Evolutionary conservation across 35 echinoderm and acorn worm species (phyloP).

Genomic region (Diadema setosum): DNA sequence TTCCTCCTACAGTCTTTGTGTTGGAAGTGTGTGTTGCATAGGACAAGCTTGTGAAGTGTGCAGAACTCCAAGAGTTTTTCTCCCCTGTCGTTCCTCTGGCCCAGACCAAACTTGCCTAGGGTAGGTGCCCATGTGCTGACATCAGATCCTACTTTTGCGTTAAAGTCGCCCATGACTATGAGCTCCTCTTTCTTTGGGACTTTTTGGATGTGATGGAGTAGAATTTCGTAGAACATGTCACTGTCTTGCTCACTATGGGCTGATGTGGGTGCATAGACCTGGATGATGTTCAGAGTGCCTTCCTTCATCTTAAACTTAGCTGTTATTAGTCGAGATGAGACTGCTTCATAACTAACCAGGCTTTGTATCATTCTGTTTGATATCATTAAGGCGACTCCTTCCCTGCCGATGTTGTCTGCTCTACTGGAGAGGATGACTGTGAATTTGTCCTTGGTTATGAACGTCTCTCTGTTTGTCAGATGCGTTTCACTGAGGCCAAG

Average conservation of each 20-base stretch:
- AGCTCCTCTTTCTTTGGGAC: not conserved
- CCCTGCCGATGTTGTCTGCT: not conserved
- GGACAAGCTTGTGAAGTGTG: not conserved
- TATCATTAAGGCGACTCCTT: constrained; percentile 12
- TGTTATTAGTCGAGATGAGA: constrained; percentile 16
- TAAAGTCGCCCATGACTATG: constrained; percentile 7
- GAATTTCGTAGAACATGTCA: not conserved
- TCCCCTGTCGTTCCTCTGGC: not conserved
- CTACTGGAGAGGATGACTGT: not conserved
- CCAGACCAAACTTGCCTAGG: not conserved
- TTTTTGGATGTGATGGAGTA: not conserved
- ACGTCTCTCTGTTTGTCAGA: not conserved
- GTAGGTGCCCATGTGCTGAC: not conserved
- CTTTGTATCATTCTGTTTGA: not conserved
- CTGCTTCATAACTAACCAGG: not conserved
- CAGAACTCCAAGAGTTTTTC: constrained; percentile 13
- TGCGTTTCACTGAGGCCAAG: constrained; percentile 16
- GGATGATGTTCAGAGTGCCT: not conserved
- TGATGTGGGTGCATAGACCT: constrained; percentile 9
- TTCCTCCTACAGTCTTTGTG: not conserved
- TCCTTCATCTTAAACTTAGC: constrained; percentile 3
- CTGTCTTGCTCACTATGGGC: not conserved
- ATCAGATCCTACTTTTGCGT: not conserved
- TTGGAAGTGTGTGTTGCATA: not conserved
- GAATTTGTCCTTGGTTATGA: not conserved